Percentiles rank a stretch among this genome's conserved stretches.
Conservation (phyloP, 2,888 invertebrate genomes). For the Hyposoter didymator region DNA sequence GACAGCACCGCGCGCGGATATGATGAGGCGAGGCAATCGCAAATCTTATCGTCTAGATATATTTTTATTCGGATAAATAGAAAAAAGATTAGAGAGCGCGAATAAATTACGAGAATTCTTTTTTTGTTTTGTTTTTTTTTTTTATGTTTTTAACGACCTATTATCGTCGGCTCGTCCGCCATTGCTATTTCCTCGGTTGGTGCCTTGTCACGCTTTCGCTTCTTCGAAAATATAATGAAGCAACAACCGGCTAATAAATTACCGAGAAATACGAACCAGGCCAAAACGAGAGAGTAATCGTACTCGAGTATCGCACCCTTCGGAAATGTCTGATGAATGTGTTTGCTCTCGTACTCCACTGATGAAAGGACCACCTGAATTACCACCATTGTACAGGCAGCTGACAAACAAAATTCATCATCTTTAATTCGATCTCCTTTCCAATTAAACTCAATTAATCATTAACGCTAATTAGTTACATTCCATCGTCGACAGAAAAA, state of each 20-base stretch:
- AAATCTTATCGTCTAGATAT: constrained; percentile 41
- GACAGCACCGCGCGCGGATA: neutral
- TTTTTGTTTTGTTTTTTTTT: neutral
- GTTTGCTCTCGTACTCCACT: constrained; percentile 89
- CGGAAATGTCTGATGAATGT: constrained; percentile 89
- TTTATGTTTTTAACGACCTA: constrained; percentile 82
- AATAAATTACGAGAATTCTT: constrained; percentile 10
- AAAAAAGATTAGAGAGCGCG: constrained; percentile 23
- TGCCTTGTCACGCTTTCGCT: constrained; percentile 93
- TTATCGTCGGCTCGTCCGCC: constrained; percentile 94
- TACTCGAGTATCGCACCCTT: constrained; percentile 88
- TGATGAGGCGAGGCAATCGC: constrained; percentile 28
- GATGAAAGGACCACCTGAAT: constrained; percentile 92
- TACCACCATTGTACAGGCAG: constrained; percentile 92
- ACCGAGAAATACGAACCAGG: constrained; percentile 91
- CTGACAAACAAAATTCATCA: constrained; percentile 82
- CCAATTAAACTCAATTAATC: neutral
- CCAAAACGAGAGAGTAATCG: constrained; percentile 90
- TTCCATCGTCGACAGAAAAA: neutral
- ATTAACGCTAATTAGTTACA: constrained; percentile 7
- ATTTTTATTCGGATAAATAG: constrained; percentile 36
- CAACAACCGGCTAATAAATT: constrained; percentile 89
- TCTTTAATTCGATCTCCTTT: constrained; percentile 6
- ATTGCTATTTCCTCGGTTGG: constrained; percentile 93
- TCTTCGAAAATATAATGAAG: constrained; percentile 93